A percentile compares a stretch with the other conserved stretches of the same genome.
These are phyloP conservation scores for Crossaster papposus DNA, from an alignment of 53 echinoderm and acorn worm species.

Conservation along the genomic window DNA sequence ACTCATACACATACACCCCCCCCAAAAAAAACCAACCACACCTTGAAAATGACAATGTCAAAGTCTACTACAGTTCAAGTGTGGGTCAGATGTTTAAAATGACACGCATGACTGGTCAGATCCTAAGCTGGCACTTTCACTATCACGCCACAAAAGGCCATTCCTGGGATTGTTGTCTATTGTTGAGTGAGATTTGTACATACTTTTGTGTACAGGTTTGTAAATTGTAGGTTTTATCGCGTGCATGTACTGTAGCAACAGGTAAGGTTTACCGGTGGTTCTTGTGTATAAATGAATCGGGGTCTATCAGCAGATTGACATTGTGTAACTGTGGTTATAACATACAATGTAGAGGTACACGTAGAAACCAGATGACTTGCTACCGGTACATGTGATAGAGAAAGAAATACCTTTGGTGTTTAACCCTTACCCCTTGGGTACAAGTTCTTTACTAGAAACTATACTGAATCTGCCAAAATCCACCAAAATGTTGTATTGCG, in stretches of 20 bases:
- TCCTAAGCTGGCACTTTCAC: constrained; percentile 18
- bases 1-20: no score
- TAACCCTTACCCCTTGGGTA: no score
- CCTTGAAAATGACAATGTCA: background rate
- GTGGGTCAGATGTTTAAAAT: constrained; percentile 45
- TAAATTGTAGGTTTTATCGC: background rate
- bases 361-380: no score
- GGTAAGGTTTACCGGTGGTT: background rate
- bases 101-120: constrained; percentile 26
- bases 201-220: background rate
- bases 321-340: no score
- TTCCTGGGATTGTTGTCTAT: constrained; percentile 11
- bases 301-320: no score
- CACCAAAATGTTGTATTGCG: no score
- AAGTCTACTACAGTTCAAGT: constrained; percentile 13
- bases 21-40: background rate
- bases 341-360: no score
- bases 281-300: background rate
- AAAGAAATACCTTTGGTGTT: no score
- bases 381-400: no score
- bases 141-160: background rate
- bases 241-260: background rate
- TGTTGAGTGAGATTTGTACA: background rate
- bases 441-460: no score
- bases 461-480: no score